phyloP scores from a whole-genome alignment of 30 jellyfish, hydroid and myxozoan species.

The Pseudorhiza aurosa region DNA sequence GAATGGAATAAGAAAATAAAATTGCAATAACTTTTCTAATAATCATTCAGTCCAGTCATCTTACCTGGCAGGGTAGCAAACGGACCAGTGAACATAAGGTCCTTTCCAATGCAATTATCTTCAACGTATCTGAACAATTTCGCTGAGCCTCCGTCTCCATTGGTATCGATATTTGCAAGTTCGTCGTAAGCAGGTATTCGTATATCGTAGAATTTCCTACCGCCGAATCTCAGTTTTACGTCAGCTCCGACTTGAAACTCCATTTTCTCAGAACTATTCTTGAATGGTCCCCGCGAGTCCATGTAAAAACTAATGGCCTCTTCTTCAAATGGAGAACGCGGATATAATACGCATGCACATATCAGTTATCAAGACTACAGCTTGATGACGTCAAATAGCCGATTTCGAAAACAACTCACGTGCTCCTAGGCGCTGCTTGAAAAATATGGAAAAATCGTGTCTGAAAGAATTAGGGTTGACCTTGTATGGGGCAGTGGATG shows the following conservation, averaged over 20 bases:
- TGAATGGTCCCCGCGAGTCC: not conserved
- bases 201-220: conserved; percentile 64
- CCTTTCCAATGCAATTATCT: conserved; percentile 76
- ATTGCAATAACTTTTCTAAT: too few relatives aligned
- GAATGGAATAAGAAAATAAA: too few relatives aligned
- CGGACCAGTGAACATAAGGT: conserved; percentile 68
- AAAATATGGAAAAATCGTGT: too few relatives aligned
- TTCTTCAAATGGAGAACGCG: not conserved
- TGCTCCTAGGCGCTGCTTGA: too few relatives aligned
- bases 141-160: conserved; percentile 12
- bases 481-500: too few relatives aligned
- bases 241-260: conserved; percentile 47
- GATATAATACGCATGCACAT: too few relatives aligned
- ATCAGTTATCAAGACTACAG: too few relatives aligned
- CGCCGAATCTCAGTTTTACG: conserved; percentile 45
- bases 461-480: too few relatives aligned
- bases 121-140: conserved; percentile 45
- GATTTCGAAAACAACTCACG: too few relatives aligned
- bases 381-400: too few relatives aligned
- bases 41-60: too few relatives aligned
- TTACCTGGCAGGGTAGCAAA: conserved; percentile 65
- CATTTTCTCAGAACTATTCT: conserved; percentile 2
- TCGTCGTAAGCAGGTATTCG: conserved; percentile 47
- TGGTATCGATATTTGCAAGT: conserved; percentile 4
- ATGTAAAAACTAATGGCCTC: not conserved